These are phyloP conservation scores for Hiodon tergisus DNA, from an alignment of 2,113 vertebrate genomes.

Conservation along the genomic window DNA sequence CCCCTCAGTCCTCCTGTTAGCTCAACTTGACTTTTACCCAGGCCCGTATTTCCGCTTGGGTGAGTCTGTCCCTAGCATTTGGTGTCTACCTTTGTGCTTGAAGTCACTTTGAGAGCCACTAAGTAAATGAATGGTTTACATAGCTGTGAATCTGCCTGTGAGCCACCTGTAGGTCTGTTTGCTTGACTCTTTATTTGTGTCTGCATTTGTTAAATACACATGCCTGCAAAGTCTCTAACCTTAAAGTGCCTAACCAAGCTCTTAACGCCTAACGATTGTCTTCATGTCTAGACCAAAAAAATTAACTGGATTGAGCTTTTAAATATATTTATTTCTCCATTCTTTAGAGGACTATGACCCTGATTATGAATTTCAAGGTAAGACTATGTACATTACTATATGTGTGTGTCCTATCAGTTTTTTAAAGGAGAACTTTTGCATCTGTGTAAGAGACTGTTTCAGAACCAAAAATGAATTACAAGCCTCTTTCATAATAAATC, in stretches of 20 bases:
- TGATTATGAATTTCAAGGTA: constrained; percentile 50
- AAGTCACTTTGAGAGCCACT: neutral
- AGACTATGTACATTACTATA: constrained; percentile 16
- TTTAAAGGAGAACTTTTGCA: neutral
- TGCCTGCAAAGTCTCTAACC: too few species aligned
- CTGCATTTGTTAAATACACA: neutral
- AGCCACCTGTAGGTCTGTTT: neutral
- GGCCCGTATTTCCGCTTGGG: constrained; percentile 28
- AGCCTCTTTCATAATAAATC: too few species aligned
- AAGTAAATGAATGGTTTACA: too few species aligned
- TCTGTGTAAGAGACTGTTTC: neutral
- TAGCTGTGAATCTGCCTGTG: neutral
- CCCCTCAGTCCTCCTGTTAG: constrained; percentile 50
- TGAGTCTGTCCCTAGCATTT: constrained; percentile 43
- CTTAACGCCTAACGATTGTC: too few species aligned
- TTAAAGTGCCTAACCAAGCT: too few species aligned
- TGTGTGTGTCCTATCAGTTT: neutral
- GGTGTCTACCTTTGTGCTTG: constrained; percentile 9
- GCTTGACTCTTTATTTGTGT: neutral
- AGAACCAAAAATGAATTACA: neutral
- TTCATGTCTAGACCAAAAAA: neutral
- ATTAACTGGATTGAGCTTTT: neutral
- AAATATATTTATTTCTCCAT: constrained; percentile 11
- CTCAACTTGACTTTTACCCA: constrained; percentile 43
- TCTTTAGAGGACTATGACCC: constrained; percentile 44